A percentile compares a stretch with the other conserved stretches of the same genome.
Evolutionary conservation across 1,140 invertebrate genomes (phyloP).

Genomic region (Drosophila orosa): DNA sequence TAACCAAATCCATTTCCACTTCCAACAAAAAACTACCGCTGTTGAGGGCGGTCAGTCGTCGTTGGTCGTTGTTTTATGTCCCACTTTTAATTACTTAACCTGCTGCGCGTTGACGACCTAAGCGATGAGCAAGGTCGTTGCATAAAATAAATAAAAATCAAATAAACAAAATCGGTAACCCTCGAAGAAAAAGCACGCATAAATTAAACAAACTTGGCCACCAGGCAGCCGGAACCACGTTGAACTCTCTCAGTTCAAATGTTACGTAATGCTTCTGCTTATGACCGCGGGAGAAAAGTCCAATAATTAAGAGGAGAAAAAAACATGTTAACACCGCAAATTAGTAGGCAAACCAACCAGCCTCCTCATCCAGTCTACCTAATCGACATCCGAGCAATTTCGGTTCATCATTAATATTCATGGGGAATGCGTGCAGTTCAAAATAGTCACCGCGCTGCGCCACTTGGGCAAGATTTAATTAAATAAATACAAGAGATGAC

Average conservation of each 20-base stretch:
- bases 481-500: slow-evolving; percentile 49
- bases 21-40: slow-evolving; percentile 15
- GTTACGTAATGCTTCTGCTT: slow-evolving; percentile 24
- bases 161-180: slow-evolving; percentile 65
- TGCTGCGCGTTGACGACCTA: slow-evolving; percentile 44
- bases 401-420: slow-evolving; percentile 50
- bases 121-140: slow-evolving; percentile 77
- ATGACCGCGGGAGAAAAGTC: slow-evolving; percentile 27
- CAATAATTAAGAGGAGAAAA: slow-evolving; percentile 40
- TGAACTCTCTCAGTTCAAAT: slow-evolving; percentile 40
- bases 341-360: slow-evolving; percentile 50
- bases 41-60: slow-evolving; percentile 48
- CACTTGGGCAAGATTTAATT: slow-evolving; percentile 57
- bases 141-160: slow-evolving; percentile 80
- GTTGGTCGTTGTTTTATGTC: slow-evolving; percentile 27
- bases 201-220: slow-evolving; percentile 57
- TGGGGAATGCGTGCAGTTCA: slow-evolving; percentile 47
- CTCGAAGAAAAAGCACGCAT: slow-evolving; percentile 42
- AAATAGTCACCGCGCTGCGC: slow-evolving; percentile 8
- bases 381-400: slow-evolving; percentile 53
- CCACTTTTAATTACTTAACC: slow-evolving; percentile 58
- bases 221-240: slow-evolving; percentile 64
- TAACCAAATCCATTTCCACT: slow-evolving; percentile 33
- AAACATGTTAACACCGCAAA: slow-evolving; percentile 47
- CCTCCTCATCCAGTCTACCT: slow-evolving; percentile 10